A percentile compares a stretch with the other conserved stretches of the same genome.
Conservation (phyloP, 2,113 vertebrate species). For the Galbula dea region DNA sequence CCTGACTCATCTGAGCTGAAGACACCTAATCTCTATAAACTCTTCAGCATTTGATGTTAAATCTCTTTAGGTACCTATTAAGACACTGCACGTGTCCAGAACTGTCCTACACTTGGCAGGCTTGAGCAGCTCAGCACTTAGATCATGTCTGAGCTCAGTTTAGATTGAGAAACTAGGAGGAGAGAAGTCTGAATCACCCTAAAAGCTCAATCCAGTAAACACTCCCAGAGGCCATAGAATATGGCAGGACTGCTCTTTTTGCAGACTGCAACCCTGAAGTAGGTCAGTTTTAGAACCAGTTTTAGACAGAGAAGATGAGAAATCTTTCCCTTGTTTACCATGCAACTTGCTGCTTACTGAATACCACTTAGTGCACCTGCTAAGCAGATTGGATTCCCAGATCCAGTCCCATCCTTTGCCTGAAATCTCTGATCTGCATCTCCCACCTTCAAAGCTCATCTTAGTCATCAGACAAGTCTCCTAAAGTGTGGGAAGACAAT, state of each 20-base stretch:
- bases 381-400: neutral
- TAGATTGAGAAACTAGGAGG: constrained; percentile 46
- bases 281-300: neutral
- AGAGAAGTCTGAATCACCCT: constrained; percentile 33
- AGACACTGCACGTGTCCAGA: constrained; percentile 61
- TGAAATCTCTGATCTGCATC: neutral
- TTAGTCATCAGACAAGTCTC: neutral
- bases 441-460: neutral
- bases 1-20: constrained; percentile 48
- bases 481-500: neutral
- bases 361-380: neutral
- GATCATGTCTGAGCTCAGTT: constrained; percentile 54
- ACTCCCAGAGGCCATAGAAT: neutral
- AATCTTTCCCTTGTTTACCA: neutral
- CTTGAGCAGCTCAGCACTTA: constrained; percentile 26
- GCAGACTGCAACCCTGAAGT: neutral
- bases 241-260: neutral
- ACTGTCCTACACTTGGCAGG: constrained; percentile 28
- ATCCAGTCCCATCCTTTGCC: neutral
- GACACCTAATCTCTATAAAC: constrained; percentile 55
- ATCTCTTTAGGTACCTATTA: constrained; percentile 53
- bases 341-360: fast-evolving
- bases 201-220: neutral
- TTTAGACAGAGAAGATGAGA: neutral
- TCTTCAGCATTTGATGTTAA: constrained; percentile 50